Conservation (phyloP, 2,797 vertebrate genomes). For the Enteromius argenteus region DNA sequence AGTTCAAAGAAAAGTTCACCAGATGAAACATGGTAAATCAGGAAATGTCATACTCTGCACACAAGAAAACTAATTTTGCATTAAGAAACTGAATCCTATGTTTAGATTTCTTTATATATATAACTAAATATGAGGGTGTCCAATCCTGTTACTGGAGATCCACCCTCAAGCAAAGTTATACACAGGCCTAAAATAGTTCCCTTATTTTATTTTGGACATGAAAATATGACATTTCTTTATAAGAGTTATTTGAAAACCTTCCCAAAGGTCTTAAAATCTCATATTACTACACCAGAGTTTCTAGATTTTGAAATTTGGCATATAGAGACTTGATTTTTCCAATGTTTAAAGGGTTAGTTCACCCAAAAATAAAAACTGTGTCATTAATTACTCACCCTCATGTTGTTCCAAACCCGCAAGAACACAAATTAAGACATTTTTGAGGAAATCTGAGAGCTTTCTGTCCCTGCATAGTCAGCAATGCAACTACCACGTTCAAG, state of each 20-base stretch:
- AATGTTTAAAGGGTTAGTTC: neutral
- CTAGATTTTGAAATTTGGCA: neutral
- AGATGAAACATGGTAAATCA: neutral
- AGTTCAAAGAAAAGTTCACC: slow-evolving; percentile 29
- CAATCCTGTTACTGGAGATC: neutral
- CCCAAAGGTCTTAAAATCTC: neutral
- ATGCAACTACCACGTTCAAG: neutral
- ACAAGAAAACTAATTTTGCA: neutral
- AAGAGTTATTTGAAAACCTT: neutral
- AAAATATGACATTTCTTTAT: neutral
- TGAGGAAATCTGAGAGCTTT: neutral
- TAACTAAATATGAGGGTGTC: neutral
- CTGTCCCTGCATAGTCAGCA: neutral
- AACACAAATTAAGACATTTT: neutral
- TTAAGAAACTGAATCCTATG: neutral
- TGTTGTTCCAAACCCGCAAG: neutral
- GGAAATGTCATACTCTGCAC: neutral
- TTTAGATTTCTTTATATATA: neutral
- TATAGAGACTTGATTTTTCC: neutral
- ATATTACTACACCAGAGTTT: neutral
- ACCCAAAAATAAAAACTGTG: too few species aligned
- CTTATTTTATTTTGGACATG: neutral
- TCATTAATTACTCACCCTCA: neutral
- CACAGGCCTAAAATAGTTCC: neutral
- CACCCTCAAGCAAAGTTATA: neutral